Base-by-base conservation (phyloP, 2,888 invertebrate genomes). In the Macrophya annulata region DNA sequence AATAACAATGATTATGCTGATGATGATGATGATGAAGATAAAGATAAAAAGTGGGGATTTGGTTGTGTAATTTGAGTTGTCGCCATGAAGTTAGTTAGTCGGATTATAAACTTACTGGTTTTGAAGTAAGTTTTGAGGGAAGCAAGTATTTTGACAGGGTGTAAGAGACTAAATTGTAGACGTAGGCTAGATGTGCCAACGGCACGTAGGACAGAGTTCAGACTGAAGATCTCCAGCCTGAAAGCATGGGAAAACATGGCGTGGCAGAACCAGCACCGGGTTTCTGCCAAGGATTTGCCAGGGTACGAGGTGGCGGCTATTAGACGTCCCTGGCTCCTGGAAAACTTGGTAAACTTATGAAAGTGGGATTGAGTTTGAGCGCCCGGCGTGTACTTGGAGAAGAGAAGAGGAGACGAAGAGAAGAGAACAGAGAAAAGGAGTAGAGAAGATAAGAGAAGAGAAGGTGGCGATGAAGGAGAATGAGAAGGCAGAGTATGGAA, bases 271-370 rank as follows among this genome's bases (percentile, higher is more conserved):
- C 68, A 68, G 68, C 40, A 8, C 45, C 17, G 21, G 74, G 45
- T 45, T 48, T 31, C 81, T 62, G 62, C n/a, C 83, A 9, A 45
- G 68, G 83, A 68, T 68, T 68, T 65, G 65, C 68, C 55, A 74
- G 84, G 86, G 84, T 76, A 86, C 86, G 88, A 86, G 86, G 82
- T 87, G 86, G 79, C 86, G 87, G 89, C 90, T 90, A 91, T 92
- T 90, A 91, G 90, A 90, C 88, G 89, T 88, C 88, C 88, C 90
- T 90, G 87, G 91, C 89, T 89, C 88, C 88, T 88, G 89, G 87
- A 87, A 90, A 92, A 92, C 89, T 92, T 90, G 88, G 86, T 86
- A 86, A 91, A 92, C 91, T 92, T 91, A 91, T 91, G 90, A 90
- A 92, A 92, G 90, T 91, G 86, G 90, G 87, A 92, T 92, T 91